Conservation (phyloP, 2,888 invertebrate genomes). For the Sepiola atlantica region DNA sequence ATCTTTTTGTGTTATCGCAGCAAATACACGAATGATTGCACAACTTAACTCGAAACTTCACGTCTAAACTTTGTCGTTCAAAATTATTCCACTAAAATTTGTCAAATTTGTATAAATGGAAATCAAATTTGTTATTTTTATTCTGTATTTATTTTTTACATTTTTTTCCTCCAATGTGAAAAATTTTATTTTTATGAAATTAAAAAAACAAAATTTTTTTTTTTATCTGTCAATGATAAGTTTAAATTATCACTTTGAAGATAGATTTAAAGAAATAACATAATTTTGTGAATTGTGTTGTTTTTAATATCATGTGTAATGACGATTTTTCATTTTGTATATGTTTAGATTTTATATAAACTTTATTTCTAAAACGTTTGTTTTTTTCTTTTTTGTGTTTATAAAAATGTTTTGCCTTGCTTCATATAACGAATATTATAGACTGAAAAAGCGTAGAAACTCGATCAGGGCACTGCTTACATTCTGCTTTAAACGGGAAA, state of each 20-base stretch:
- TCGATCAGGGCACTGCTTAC: no score
- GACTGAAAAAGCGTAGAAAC: no score
- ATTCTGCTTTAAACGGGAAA: no score
- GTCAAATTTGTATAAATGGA: not conserved
- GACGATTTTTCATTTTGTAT: not conserved
- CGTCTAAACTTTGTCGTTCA: not conserved
- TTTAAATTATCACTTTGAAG: not conserved
- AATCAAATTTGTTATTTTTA: not conserved
- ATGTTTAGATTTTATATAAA: not conserved
- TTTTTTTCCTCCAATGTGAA: not conserved
- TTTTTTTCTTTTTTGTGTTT: not conserved
- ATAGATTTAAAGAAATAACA: not conserved
- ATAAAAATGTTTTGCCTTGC: not conserved
- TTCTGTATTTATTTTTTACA: not conserved
- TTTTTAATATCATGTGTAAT: not conserved
- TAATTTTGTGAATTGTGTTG: not conserved
- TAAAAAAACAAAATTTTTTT: no score
- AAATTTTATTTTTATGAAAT: not conserved
- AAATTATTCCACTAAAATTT: not conserved
- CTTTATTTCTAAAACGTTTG: not conserved
- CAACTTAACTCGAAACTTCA: not conserved
- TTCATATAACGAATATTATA: no score
- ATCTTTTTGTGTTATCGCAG: not conserved
- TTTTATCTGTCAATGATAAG: conserved; percentile 1
- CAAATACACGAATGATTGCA: not conserved